Base-by-base conservation (phyloP, 2,797 vertebrate species). In the Chloroceryle inda region DNA sequence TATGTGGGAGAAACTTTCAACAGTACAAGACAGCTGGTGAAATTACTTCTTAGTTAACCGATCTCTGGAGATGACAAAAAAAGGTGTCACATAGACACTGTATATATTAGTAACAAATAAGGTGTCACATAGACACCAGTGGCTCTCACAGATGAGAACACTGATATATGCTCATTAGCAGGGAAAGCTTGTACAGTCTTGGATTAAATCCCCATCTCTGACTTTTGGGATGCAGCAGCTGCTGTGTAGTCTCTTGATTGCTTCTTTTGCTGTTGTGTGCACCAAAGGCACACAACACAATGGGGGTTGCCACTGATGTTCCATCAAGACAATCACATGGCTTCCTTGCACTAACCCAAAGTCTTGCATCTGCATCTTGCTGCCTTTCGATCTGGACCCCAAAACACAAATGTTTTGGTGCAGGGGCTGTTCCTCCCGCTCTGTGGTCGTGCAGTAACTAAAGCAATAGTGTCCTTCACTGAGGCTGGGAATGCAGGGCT, bases 301-400 rank as follows among this genome's bases (percentile, higher is more conserved):
- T 9, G 47, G 4, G 1, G 3, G 16, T 83, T 0, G 3, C 9
- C 58, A 40, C 21, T 68, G 33, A 38, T 61, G 19, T 27, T 9
- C 7, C 31, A 50, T 17, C 29, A 47, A 22, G 24, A 67, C 2
- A 5, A 11, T 20, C 1, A 2, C 0, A 0, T 13, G 29, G 7
- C 24, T 55, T n/a, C 23, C 18, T 69, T 67, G 37, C 18, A 26
- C 49, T 23, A 13, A 31, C 21, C 23, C 22, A 4, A 3, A 1
- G 9, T 10, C 29, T 13, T 23, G 24, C 3, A 0, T 33, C 33
- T 2, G 1, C 22, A 14, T 15, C 9, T 37, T 59, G 17, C 22
- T 14, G 19, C 38, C 49, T 27, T 86, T 64, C 1, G 1, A 29
- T 23, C 21, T 52, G n/a, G 61, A 29, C 23, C 9, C 5, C 17